Evolutionary conservation across 2,888 invertebrate species (phyloP), one percentile per base, ranked within the genome.

Genomic region (Eilema caniola): DNA sequence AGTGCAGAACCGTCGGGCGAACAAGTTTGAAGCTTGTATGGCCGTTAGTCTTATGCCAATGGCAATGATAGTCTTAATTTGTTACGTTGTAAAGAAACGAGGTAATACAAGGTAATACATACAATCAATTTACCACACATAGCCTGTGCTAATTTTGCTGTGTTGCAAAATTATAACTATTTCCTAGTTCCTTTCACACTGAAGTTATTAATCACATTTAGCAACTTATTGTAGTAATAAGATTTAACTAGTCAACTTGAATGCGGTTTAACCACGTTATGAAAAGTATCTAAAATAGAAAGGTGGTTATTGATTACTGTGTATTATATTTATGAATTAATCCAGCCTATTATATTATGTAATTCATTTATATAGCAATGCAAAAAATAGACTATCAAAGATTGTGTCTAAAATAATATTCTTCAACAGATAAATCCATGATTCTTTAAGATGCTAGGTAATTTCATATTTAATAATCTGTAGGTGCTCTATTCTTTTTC

Each of bases 131-230:
- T 61, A 69, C 20, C 5, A 53, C 16, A 61, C 20, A 47, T 24
- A 24, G 8, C 0, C 14, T 41, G 61, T 63, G 20, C n/a, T 25
- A 69, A 60, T 53, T 65, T 60, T 66, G 62, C 25, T 66, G 56
- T 62, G 28, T 76, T 72, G 53, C 69, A 62, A 41, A 68, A 76
- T 72, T 68, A 28, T 41, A 70, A 69, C 59, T 5, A 70, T 71
- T 69, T 73, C 66, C 69, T 69, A 25, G 62, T 80, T 67, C 71
- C 77, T 80, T 82, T 82, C 72, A 74, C 72, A 33, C 23, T 70
- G 47, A 37, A 60, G 47, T 68, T 65, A 71, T 68, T 63, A 71
- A 47, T 47, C 25, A 66, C 24, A 66, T 57, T 73, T 61, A 28
- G 63, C 4, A 61, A 65, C 16, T 53, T 61, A 70, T 66, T 66